These are phyloP conservation scores for Oryctes rhinoceros DNA, from an alignment of 1,140 invertebrate genomes.

Conservation along the genomic window DNA sequence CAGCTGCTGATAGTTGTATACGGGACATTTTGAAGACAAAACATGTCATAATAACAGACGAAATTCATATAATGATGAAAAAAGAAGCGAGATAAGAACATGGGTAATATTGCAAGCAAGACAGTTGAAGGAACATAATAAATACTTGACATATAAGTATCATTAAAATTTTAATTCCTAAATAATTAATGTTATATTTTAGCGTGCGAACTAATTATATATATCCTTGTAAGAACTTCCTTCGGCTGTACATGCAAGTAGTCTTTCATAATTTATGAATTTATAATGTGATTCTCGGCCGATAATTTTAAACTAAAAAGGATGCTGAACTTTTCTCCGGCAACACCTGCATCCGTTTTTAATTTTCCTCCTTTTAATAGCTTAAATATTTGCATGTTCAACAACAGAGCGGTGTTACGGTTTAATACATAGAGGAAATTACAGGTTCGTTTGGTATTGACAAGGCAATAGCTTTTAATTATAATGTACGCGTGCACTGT, in stretches of 20 bases:
- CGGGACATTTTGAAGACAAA: no score
- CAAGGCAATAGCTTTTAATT: not conserved
- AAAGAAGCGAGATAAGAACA: not conserved
- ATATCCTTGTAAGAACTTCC: slow-evolving; percentile 7
- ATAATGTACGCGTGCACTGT: not conserved
- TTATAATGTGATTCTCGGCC: slow-evolving; percentile 23
- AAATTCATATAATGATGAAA: no score
- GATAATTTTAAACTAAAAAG: slow-evolving; percentile 34
- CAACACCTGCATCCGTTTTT: slow-evolving; percentile 32
- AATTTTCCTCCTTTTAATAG: slow-evolving; percentile 15
- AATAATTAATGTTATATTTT: not conserved
- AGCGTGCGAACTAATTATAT: slow-evolving; percentile 10
- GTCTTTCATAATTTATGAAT: slow-evolving; percentile 28
- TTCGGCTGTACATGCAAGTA: not conserved
- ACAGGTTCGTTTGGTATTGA: not conserved
- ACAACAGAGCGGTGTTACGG: slow-evolving; percentile 1
- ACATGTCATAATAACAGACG: no score
- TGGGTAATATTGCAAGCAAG: not conserved
- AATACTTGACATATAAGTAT: not conserved
- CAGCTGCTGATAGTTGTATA: no score
- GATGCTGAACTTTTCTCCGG: slow-evolving; percentile 24
- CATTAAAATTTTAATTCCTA: slow-evolving; percentile 12
- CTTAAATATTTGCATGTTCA: slow-evolving; percentile 25
- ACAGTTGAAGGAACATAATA: not conserved
- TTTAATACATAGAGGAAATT: slow-evolving; percentile 11